A percentile compares a stretch with the other conserved stretches of the same genome.
These are phyloP conservation scores for Bujurquina vittata DNA, from an alignment of 2,113 vertebrate genomes.

Conservation along the genomic window DNA sequence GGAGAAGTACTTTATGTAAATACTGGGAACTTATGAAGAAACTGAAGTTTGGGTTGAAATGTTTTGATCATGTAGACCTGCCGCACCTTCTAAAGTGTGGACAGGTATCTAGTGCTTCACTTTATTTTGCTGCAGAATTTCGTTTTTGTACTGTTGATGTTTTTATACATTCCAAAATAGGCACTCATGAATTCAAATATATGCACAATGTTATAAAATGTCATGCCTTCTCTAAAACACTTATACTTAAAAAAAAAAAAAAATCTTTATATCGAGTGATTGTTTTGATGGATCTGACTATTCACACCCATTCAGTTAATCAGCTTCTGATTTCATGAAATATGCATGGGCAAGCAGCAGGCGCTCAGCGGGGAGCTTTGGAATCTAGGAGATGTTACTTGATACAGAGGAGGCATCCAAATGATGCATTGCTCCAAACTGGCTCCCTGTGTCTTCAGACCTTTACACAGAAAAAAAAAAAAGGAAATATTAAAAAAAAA, in stretches of 20 bases:
- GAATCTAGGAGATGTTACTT: slow-evolving; percentile 45
- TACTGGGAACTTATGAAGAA: neutral
- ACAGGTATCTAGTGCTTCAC: neutral
- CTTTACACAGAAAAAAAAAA: slow-evolving; percentile 4
- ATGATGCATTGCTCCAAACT: slow-evolving; percentile 57
- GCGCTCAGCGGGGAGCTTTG: slow-evolving; percentile 51
- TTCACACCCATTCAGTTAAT: slow-evolving; percentile 65
- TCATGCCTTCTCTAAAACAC: neutral
- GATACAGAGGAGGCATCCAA: slow-evolving; percentile 41
- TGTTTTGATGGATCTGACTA: slow-evolving; percentile 57
- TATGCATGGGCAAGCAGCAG: slow-evolving; percentile 72
- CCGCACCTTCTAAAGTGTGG: neutral
- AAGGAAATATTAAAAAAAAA: neutral
- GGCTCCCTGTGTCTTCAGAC: slow-evolving; percentile 50
- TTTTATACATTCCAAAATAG: neutral
- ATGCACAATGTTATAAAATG: neutral
- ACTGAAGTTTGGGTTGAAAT: neutral
- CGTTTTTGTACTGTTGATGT: neutral
- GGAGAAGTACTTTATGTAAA: neutral
- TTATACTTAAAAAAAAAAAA: slow-evolving; percentile 12
- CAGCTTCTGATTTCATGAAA: slow-evolving; percentile 79
- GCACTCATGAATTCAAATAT: neutral
- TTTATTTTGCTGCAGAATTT: neutral
- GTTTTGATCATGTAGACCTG: neutral
- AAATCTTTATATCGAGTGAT: slow-evolving; percentile 28